Evolutionary conservation across 2,113 vertebrate species (phyloP), one percentile per base, ranked within the genome.

Genomic region (Holacanthus passer): DNA sequence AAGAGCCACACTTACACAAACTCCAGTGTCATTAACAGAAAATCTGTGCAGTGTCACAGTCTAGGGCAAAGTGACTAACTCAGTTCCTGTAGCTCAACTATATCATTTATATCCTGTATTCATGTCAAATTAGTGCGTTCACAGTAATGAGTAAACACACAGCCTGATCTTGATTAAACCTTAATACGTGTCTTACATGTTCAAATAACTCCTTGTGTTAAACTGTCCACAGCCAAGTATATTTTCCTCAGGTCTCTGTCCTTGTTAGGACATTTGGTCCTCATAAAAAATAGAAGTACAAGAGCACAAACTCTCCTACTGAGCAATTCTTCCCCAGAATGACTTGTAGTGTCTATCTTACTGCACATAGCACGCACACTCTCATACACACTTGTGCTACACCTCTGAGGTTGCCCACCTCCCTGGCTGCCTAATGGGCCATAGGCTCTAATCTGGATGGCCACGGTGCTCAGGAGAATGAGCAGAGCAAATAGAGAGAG

Each of bases 391-490:
- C 67, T 79, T 66, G 83, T 78, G 84, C 75, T 73, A 73, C 80
- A 87, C 68, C 35, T 77, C 35, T 48, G 50, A 82, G 81, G 87
- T 84, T 83, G 77, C 76, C 82, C 90, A 94, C 92, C 91, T 95
- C 94, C 87, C 83, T 91, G 88, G 75, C 90, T 95, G 93, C 91
- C 93, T 95, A 96, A 96, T 96, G 94, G 95, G 87, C 91, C 85
- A 52, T 84, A 73, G 91, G 82, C 94, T 95, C 94, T 96, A 94
- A 94, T 95, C 83, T 94, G 88, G 73, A 87, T 87, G 73, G 93
- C 88, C 90, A 76, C 69, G 41, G 88, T 91, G 80, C 73, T 88
- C 90, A 83, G 77, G 56, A 91, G 88, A 92, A 94, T 60, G 81
- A 90, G 89, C 85, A 88, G 89, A 92, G 91, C 90, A 93, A 94